phyloP scores from a whole-genome alignment of 2,113 vertebrate species.

The Hippocampus barbouri region DNA sequence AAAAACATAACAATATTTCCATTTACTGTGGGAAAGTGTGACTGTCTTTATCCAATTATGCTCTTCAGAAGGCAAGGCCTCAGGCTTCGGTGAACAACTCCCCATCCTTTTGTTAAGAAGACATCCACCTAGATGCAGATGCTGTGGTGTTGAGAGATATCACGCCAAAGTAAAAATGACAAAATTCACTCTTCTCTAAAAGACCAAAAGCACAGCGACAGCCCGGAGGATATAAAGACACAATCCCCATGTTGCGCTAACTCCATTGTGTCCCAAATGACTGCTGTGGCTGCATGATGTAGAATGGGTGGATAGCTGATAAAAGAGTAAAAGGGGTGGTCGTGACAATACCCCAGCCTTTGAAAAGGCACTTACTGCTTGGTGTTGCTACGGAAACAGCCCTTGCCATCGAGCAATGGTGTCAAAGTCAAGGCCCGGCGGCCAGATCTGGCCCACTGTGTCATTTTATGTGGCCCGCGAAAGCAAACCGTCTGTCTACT shows the following conservation, averaged over 20 bases:
- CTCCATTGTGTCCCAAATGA: conserved; percentile 4
- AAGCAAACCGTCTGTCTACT: no score
- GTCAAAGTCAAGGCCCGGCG: no score
- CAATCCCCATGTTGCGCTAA: conserved; percentile 10
- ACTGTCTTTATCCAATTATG: conserved; percentile 2
- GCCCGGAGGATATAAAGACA: conserved; percentile 4
- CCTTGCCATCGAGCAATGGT: neutral
- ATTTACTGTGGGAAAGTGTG: neutral
- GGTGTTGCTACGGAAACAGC: conserved; percentile 62
- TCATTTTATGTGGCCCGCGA: no score
- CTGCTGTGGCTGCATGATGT: neutral
- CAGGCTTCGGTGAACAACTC: neutral
- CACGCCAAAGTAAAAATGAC: conserved; percentile 11
- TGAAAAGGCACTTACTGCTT: conserved; percentile 54
- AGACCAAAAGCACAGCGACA: neutral
- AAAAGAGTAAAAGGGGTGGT: conserved; percentile 25
- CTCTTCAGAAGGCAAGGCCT: conserved; percentile 1
- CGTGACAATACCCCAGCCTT: conserved; percentile 22
- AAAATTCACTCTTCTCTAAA: conserved; percentile 2
- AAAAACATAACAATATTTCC: neutral
- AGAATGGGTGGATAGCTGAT: conserved; percentile 23
- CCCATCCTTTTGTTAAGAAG: neutral
- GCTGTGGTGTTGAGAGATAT: conserved; percentile 3
- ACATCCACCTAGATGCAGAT: conserved; percentile 1
- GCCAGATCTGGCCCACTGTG: no score